These are phyloP conservation scores for Eupithecia subfuscata DNA, from an alignment of 2,888 invertebrate genomes.

Conservation along the genomic window DNA sequence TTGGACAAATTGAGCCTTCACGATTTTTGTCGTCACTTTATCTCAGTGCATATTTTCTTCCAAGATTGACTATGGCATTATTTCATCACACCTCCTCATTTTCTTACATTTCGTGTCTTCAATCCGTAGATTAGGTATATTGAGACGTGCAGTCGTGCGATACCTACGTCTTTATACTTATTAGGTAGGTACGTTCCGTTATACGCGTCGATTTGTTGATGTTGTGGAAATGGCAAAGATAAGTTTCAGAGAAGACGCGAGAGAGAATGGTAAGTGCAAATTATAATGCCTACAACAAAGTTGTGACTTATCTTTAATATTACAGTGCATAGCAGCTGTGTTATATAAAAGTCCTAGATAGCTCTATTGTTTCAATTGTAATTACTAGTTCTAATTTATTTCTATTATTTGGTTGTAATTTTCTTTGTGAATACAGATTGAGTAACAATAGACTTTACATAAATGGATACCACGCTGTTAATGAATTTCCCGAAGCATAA, in stretches of 20 bases:
- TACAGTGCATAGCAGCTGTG: too few relatives aligned
- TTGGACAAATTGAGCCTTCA: too few relatives aligned
- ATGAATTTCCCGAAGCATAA: background rate
- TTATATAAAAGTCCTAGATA: too few relatives aligned
- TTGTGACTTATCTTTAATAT: too few relatives aligned
- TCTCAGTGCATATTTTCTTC: background rate
- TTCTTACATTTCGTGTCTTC: background rate
- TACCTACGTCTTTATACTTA: background rate
- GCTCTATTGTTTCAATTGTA: too few relatives aligned
- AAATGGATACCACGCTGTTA: background rate
- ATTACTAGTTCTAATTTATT: too few relatives aligned
- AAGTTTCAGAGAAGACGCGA: slow-evolving; percentile 1
- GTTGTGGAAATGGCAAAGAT: slow-evolving; percentile 32
- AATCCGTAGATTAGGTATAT: slow-evolving; percentile 1
- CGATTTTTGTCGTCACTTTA: too few relatives aligned
- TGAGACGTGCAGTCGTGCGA: background rate
- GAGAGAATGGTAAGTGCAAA: background rate
- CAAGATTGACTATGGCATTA: background rate
- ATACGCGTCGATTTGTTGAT: slow-evolving; percentile 40
- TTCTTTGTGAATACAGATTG: too few relatives aligned
- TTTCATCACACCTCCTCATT: background rate
- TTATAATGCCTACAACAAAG: background rate
- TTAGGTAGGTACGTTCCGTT: slow-evolving; percentile 1
- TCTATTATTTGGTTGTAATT: too few relatives aligned
- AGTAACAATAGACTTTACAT: too few relatives aligned